A percentile compares a stretch with the other conserved stretches of the same genome.
Evolutionary conservation across 2,113 vertebrate species (phyloP).

Genomic region (Pelmatolapia mariae): DNA sequence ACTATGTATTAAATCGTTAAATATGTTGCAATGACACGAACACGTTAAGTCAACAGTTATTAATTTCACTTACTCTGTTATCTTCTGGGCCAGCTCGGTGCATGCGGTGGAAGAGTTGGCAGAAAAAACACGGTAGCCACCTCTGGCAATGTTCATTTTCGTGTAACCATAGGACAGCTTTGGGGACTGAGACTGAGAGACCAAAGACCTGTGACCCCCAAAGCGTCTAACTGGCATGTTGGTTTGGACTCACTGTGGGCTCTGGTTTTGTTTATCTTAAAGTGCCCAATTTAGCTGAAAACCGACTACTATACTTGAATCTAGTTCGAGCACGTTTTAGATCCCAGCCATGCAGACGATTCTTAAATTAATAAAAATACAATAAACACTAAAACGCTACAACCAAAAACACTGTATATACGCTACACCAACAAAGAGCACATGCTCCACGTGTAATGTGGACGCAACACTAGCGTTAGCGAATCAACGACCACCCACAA

Average conservation of each 20-base stretch:
- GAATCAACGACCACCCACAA: neutral
- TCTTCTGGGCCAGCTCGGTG: slow-evolving; percentile 87
- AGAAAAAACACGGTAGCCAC: slow-evolving; percentile 88
- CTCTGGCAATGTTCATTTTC: slow-evolving; percentile 87
- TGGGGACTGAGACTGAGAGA: slow-evolving; percentile 70
- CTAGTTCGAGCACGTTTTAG: neutral
- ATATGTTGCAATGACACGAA: neutral
- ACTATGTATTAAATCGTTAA: neutral
- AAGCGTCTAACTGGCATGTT: slow-evolving; percentile 82
- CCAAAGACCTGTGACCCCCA: slow-evolving; percentile 79
- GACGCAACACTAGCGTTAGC: neutral
- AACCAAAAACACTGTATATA: neutral
- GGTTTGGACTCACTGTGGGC: neutral
- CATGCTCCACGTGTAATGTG: neutral
- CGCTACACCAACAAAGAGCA: neutral
- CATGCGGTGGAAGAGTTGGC: slow-evolving; percentile 87
- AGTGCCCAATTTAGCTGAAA: neutral
- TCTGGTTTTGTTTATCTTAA: neutral
- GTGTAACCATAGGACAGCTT: slow-evolving; percentile 67
- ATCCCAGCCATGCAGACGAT: neutral
- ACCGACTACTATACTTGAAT: neutral
- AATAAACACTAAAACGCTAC: neutral
- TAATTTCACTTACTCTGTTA: slow-evolving; percentile 85
- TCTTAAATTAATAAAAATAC: neutral
- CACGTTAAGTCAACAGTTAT: neutral